These are phyloP conservation scores for Rhabdophis nuchalis DNA, from an alignment of 2,797 vertebrate genomes.

Conservation along the genomic window DNA sequence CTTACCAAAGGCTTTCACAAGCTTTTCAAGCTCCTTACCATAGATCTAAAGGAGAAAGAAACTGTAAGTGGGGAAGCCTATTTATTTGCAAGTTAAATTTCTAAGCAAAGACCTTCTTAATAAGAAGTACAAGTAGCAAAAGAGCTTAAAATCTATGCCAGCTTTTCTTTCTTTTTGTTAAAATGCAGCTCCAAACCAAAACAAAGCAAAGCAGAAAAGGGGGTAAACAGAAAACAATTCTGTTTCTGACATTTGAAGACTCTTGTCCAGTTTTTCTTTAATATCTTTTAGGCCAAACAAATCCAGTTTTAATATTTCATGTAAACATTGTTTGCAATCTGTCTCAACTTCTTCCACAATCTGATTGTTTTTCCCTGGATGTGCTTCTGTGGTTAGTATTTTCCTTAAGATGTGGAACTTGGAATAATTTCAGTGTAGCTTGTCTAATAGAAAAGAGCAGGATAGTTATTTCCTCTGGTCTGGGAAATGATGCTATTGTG, in stretches of 20 bases:
- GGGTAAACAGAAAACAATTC: not conserved
- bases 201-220: not conserved
- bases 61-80: not conserved
- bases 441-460: not conserved
- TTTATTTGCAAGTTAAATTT: conserved; percentile 32
- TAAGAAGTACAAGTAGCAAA: conserved; percentile 43
- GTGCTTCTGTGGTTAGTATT: not conserved
- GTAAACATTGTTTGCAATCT: not conserved
- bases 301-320: not conserved
- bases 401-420: not conserved
- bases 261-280: not conserved
- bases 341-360: not conserved
- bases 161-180: conserved; percentile 17
- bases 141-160: conserved; percentile 43
- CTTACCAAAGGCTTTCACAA: not conserved
- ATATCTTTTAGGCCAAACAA: not conserved
- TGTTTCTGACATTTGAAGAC: not conserved
- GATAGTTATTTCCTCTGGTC: not conserved
- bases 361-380: not conserved
- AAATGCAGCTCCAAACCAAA: conserved; percentile 28
- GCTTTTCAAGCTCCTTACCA: not conserved
- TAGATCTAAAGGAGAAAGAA: not conserved
- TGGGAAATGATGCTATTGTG: not conserved
- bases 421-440: not conserved
- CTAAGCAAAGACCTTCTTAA: conserved; percentile 42